phyloP scores from a whole-genome alignment of 2,888 invertebrate species.

The Sthenelais limicola region DNA sequence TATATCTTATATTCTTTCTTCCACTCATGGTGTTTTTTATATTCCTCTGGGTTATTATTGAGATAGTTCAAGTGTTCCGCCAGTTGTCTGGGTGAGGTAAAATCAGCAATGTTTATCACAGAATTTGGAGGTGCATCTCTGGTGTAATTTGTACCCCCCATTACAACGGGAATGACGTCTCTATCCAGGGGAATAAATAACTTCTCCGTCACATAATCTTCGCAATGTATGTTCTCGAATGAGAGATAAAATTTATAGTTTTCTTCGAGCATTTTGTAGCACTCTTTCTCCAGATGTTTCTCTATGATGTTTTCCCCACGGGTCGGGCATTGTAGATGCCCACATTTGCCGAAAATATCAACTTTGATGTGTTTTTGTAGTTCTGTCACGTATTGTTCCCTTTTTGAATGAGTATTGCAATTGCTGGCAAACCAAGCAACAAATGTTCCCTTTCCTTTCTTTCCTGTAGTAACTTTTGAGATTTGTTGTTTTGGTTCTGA shows the following conservation, averaged over 20 bases:
- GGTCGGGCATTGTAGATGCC: constrained; percentile 43
- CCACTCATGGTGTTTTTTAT: constrained; percentile 88
- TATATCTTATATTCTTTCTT: constrained; percentile 12
- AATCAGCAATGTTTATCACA: constrained; percentile 96
- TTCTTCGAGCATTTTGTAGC: constrained; percentile 39
- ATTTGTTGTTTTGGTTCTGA: background rate
- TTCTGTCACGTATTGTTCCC: constrained; percentile 51
- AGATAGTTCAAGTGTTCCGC: constrained; percentile 88
- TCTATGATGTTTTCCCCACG: background rate
- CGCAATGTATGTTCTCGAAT: constrained; percentile 54
- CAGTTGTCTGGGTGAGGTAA: constrained; percentile 87
- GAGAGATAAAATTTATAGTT: constrained; percentile 53
- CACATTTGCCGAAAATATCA: constrained; percentile 55
- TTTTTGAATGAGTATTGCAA: constrained; percentile 50
- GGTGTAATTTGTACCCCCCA: constrained; percentile 48
- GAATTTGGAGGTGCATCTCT: constrained; percentile 73
- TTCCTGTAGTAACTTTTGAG: background rate
- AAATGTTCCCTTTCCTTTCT: constrained; percentile 35
- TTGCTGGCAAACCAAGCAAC: constrained; percentile 57
- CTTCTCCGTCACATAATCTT: constrained; percentile 54
- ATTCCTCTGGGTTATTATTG: constrained; percentile 89
- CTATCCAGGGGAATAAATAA: constrained; percentile 41
- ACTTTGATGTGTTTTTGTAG: constrained; percentile 51
- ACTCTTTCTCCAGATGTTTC: background rate
- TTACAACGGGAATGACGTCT: constrained; percentile 49